These are phyloP conservation scores for Actinopyga echinites DNA, from an alignment of 53 echinoderm and acorn worm genomes.

Conservation along the genomic window DNA sequence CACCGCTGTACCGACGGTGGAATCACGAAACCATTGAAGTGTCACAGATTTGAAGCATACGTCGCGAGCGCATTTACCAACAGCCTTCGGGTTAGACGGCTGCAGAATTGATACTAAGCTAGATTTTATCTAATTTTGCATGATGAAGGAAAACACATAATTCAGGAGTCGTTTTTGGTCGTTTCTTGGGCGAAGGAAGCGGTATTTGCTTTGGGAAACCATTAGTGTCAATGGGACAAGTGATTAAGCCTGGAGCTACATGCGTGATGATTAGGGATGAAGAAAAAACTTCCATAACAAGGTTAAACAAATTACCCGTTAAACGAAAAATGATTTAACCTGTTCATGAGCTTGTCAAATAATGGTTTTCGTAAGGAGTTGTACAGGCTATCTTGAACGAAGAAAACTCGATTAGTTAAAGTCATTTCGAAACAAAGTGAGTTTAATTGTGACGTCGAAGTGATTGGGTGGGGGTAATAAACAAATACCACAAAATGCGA, in stretches of 20 bases:
- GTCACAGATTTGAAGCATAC: conserved; percentile 33
- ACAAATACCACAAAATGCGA: no score
- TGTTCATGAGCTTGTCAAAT: no score
- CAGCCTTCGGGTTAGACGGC: conserved; percentile 18
- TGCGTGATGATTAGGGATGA: no score
- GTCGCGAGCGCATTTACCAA: conserved; percentile 30
- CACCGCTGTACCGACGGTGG: not conserved
- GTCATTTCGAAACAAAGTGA: no score
- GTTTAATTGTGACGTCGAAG: no score
- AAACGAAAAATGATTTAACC: no score
- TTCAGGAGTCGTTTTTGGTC: not conserved
- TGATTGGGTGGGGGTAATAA: no score
- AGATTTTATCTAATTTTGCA: conserved; percentile 52
- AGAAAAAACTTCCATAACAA: no score
- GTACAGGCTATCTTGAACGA: no score
- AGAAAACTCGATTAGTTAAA: no score
- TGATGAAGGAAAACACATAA: conserved; percentile 8
- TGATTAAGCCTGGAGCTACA: conserved; percentile 5
- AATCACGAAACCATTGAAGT: conserved; percentile 17
- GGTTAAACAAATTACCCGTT: no score
- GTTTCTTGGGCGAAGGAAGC: not conserved
- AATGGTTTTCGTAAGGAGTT: no score
- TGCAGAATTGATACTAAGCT: conserved; percentile 25
- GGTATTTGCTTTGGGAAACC: not conserved
- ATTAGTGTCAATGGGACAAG: conserved; percentile 12